Evolutionary conservation across 2,888 invertebrate genomes (phyloP).

Genomic region (Hecatera dysodea): DNA sequence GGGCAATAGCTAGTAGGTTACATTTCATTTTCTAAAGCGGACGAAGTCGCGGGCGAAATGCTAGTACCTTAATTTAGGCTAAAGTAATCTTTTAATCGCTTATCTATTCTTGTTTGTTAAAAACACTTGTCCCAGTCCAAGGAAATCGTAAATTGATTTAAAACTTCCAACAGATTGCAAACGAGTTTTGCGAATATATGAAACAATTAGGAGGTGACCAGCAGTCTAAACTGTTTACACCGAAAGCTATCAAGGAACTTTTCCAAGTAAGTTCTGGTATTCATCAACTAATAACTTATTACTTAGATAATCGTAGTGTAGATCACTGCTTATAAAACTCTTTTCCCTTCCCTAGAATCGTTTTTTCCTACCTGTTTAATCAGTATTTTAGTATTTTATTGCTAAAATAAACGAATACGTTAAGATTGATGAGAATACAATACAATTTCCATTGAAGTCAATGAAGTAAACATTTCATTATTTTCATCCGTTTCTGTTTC

Average conservation of each 20-base stretch:
- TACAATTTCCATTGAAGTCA: neutral
- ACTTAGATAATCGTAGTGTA: neutral
- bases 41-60: no score
- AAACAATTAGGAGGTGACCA: conserved; percentile 87
- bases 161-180: conserved; percentile 78
- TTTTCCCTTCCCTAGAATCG: neutral
- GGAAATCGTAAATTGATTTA: neutral
- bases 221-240: conserved; percentile 86
- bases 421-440: neutral
- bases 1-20: no score
- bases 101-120: no score
- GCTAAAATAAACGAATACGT: neutral
- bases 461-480: neutral
- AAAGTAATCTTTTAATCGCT: no score
- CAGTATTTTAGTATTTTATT: no score
- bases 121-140: no score
- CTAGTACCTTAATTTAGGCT: no score
- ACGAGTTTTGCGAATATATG: conserved; percentile 88
- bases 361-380: neutral
- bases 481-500: conserved; percentile 62
- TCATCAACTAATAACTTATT: neutral
- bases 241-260: conserved; percentile 87
- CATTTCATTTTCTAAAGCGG: no score
- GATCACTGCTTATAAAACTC: neutral
- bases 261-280: conserved; percentile 80